Conservation (phyloP, 2,797 vertebrate genomes). For the Enoplosus armatus region DNA sequence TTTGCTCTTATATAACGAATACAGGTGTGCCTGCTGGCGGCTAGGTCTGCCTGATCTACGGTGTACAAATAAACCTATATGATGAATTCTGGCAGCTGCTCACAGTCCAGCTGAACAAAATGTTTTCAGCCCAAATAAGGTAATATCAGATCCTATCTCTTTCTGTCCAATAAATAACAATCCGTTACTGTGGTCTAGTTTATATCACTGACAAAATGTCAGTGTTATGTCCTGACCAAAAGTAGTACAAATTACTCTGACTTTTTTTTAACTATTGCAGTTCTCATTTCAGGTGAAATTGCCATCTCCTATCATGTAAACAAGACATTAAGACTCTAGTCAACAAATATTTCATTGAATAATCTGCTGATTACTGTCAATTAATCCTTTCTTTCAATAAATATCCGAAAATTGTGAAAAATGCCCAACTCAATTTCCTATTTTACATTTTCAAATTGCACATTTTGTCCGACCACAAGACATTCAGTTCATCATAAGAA, state of each 20-base stretch:
- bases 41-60: background rate
- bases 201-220: background rate
- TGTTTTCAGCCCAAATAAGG: background rate
- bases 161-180: background rate
- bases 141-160: background rate
- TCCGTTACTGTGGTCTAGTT: background rate
- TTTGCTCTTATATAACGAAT: conserved; percentile 20
- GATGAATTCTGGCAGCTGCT: no score
- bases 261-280: background rate
- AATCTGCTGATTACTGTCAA: background rate
- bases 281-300: background rate
- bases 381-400: background rate
- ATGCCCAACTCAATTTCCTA: background rate
- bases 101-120: background rate
- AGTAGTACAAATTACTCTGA: no score
- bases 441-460: background rate
- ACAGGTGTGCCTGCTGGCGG: background rate
- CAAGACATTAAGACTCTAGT: background rate
- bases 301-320: background rate
- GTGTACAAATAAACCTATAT: background rate
- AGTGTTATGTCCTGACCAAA: no score
- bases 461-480: background rate
- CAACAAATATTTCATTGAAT: background rate
- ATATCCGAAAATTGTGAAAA: background rate
- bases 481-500: background rate